Base-by-base conservation (phyloP, 2,113 vertebrate genomes). In the Ciconia stormi region DNA sequence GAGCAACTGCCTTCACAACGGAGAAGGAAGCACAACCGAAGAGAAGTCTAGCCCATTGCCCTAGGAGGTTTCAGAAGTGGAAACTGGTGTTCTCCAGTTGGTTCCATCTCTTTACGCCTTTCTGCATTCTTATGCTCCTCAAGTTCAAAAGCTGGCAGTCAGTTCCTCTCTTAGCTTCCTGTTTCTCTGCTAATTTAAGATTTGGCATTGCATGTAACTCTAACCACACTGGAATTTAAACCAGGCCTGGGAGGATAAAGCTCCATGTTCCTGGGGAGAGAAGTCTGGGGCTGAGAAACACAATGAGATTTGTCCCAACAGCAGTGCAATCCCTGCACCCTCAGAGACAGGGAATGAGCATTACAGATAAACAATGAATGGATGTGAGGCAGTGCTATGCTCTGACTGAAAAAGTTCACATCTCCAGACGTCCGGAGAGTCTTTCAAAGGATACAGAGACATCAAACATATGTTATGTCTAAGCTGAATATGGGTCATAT, bases 141-240 rank as follows among this genome's bases (percentile, higher is more conserved):
- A 81, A 47, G 30, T 87, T 86, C 55, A 50, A 63, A 93, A 71
- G 14, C 4, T 58, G 19, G 6, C 63, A 73, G 42, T 27, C 17
- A 84, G 23, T 19, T 72, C 49, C 22, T 67, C 17, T 53, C 61
- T 34, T 58, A 73, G 11, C 18, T 74, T 73, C 18, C 70, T 59
- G 14, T 72, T 91, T 91, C 73, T 82, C 32, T 73, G 19, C 27
- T 71, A 23, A 56, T 67, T 87, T 78, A 77, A 81, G 19, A 80
- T 62, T 77, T 58, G 82, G 25, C 0, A 0, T 46, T 2, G 1
- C 1, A 0, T 25, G 20, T 83, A 74, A 66, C 3, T 11, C 17
- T 42, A 53, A 84, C 22, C 47, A 34, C 47, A 30, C 4, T n/a
- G 23, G 29, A 78, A 74, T 84, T 89, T 52, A 78, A 13, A 87